Base-by-base conservation (phyloP, 2,888 invertebrate genomes). In the Toxonevra muliebris region DNA sequence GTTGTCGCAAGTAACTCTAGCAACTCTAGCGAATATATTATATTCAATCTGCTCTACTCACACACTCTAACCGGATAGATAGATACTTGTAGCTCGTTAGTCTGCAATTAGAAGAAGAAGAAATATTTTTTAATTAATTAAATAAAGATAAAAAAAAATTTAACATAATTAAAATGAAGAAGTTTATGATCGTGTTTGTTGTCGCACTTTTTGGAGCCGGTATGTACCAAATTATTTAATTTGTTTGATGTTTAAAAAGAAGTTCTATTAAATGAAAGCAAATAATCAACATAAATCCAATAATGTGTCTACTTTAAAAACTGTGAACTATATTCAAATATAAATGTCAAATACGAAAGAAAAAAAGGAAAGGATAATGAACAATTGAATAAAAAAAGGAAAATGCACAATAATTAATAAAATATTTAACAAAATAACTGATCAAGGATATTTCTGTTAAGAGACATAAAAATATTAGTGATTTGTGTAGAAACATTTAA, bases 201-300 rank as follows among this genome's bases (percentile, higher is more conserved):
- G 88, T 89, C 86, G 89, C 89, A 87, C 87, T 90, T 73, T 86
- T 86, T 86, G 89, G 89, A 88, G 88, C 89, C 87, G 89, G 89
- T 90, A 89, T 87, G 89, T 89, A 89, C 84, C 76, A 69, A 70
- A 73, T 71, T 69, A 71, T 42, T 13, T 19, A n/a, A 30, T 57
- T 65, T 42, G n/a, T 65, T 52, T 58, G 15, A 30, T 30, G 53
- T 30, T 1, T 15, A 19, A n/a, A 53, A 53, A 19, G 15, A 53
- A 53, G 17, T 53, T 53, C 17, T 30, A 53, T 19, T 53, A 19
- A 17, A 53, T 17, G 12, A 53, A 53, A 53, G 53, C 12, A 53
- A 53, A 53, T 53, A 53, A 53, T 20, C 30, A 30, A 30, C 30
- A 30, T 30, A 2, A n/a, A 30, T 30, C 8, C 15, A n/a, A 12